A percentile compares a stretch with the other conserved stretches of the same genome.
phyloP scores from a whole-genome alignment of 2,113 vertebrate genomes.

The Thinocorus orbignyianus region DNA sequence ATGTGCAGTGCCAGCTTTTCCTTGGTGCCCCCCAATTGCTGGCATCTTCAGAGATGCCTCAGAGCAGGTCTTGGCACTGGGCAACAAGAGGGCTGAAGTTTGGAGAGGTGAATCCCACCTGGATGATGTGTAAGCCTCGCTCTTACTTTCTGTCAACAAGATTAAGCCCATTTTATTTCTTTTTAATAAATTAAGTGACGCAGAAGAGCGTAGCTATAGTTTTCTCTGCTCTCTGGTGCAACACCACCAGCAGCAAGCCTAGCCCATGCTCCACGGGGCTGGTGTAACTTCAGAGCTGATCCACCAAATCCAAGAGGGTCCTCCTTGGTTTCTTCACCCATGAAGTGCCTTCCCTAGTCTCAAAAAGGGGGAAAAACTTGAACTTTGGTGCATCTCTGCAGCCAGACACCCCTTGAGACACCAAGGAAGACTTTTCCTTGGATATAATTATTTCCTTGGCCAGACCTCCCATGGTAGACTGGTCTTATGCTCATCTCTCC shows the following conservation, averaged over 20 bases:
- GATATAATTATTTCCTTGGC: neutral
- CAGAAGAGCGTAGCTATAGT: neutral
- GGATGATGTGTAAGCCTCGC: neutral
- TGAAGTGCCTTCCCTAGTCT: neutral
- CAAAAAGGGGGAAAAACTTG: neutral
- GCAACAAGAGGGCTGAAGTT: neutral
- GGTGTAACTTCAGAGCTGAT: neutral
- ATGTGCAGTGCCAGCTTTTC: neutral
- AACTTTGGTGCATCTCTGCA: neutral
- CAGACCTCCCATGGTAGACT: neutral
- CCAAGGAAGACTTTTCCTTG: neutral
- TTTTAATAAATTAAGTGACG: neutral
- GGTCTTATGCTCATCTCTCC: neutral
- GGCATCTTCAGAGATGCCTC: neutral
- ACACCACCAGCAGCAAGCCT: neutral
- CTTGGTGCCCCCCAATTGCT: neutral
- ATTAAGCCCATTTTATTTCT: neutral
- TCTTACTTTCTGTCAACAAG: neutral
- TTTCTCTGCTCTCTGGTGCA: neutral
- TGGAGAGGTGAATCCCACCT: neutral
- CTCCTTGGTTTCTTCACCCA: neutral
- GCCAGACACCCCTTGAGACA: neutral
- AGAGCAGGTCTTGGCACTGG: neutral
- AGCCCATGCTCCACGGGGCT: neutral
- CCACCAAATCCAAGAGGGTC: neutral